phyloP scores from a whole-genome alignment of 1,140 invertebrate genomes.

The Steinernema khuongi region DNA sequence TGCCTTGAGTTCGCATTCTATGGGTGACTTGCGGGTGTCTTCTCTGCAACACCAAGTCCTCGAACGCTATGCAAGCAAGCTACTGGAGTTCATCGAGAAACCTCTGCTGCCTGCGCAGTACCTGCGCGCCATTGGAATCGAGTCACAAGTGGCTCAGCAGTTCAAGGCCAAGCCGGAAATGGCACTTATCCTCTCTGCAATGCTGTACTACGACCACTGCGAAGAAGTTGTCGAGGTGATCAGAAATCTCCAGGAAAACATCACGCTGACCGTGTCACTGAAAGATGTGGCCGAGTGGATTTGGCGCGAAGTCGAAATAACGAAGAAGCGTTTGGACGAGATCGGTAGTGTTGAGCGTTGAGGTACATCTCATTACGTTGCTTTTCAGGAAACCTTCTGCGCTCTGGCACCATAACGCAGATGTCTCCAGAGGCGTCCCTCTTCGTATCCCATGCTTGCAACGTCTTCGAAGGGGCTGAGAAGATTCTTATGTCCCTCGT shows the following conservation, averaged over 20 bases:
- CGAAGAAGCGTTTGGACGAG: conserved; percentile 5
- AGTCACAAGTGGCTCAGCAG: neutral
- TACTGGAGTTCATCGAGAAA: neutral
- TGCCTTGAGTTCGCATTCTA: neutral
- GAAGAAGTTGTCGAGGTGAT: neutral
- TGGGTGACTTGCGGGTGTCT: neutral
- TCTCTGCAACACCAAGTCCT: neutral
- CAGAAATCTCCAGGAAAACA: neutral
- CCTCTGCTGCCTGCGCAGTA: neutral
- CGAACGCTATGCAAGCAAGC: neutral
- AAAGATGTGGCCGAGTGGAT: neutral
- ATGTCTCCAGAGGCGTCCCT: neutral
- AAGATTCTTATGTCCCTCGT: neutral
- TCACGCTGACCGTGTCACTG: neutral
- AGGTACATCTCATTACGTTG: neutral
- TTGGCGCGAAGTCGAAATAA: neutral
- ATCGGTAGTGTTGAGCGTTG: neutral
- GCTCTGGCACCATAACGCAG: neutral
- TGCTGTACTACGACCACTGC: neutral
- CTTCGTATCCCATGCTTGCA: neutral
- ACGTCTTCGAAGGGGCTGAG: neutral
- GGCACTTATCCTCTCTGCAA: neutral
- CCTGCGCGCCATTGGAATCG: neutral
- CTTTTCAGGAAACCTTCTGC: neutral
- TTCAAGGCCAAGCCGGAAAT: neutral